Conservation (phyloP, 2,888 invertebrate species). For the Plutella xylostella region DNA sequence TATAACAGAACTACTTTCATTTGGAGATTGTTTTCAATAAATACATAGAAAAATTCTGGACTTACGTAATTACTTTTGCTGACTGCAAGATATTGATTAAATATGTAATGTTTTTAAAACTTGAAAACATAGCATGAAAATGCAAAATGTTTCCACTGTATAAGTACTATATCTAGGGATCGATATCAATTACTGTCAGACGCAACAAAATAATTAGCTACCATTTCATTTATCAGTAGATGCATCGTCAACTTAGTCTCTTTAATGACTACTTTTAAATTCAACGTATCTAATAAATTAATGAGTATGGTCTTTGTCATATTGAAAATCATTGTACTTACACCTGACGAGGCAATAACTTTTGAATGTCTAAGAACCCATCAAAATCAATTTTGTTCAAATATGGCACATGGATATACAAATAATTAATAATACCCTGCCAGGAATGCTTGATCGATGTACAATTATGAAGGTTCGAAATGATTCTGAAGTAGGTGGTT, state of each 20-base stretch:
- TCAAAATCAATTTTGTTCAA: no score
- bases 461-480: neutral
- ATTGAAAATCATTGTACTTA: slow-evolving; percentile 14
- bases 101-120: no score
- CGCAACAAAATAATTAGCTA: neutral
- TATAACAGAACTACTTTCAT: neutral
- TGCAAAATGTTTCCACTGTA: no score
- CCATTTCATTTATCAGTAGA: slow-evolving; percentile 2
- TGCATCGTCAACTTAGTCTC: neutral
- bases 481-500: neutral
- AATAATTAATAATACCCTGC: slow-evolving; percentile 24
- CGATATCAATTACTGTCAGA: neutral
- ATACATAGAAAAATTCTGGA: neutral
- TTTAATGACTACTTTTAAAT: neutral
- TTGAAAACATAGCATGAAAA: no score
- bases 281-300: neutral
- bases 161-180: no score
- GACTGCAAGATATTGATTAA: no score
- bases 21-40: neutral
- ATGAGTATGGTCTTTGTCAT: slow-evolving; percentile 1
- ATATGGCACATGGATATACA: slow-evolving; percentile 1
- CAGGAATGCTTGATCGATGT: slow-evolving; percentile 18
- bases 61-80: neutral
- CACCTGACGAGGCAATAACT: slow-evolving; percentile 18
- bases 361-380: no score